Conservation (phyloP, 2,888 invertebrate genomes). For the Cynaeus angustus region DNA sequence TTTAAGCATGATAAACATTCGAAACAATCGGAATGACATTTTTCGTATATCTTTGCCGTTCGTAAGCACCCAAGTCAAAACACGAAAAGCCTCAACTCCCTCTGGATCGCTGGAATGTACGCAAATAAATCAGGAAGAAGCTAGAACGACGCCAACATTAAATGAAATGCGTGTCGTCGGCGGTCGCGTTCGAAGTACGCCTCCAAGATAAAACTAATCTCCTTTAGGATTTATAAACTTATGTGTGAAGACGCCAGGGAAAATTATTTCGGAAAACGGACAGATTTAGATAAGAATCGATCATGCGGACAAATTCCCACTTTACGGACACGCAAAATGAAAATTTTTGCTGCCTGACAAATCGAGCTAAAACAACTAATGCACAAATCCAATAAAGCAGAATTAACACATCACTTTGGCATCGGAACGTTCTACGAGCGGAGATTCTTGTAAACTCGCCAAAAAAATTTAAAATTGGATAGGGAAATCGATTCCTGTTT, state of each 20-base stretch:
- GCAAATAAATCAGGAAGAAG: constrained; percentile 40
- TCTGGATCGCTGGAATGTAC: constrained; percentile 11
- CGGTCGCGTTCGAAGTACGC: constrained; percentile 40
- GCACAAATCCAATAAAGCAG: neutral
- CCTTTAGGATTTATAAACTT: constrained; percentile 47
- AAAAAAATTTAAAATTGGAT: neutral
- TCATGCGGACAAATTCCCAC: constrained; percentile 2
- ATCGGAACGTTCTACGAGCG: no score
- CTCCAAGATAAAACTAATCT: constrained; percentile 48
- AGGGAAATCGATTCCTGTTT: neutral
- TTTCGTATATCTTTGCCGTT: constrained; percentile 24
- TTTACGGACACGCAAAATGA: constrained; percentile 18
- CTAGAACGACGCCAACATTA: constrained; percentile 43
- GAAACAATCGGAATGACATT: constrained; percentile 42
- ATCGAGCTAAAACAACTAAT: constrained; percentile 3
- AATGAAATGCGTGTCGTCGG: constrained; percentile 46
- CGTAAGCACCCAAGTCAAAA: constrained; percentile 21
- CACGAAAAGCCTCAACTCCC: constrained; percentile 19
- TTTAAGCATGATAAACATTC: constrained; percentile 43
- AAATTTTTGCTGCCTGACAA: constrained; percentile 4
- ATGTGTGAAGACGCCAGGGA: constrained; percentile 40
- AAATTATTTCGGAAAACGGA: constrained; percentile 46
- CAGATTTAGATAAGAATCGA: constrained; percentile 36
- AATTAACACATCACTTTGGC: constrained; percentile 19
- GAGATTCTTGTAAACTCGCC: constrained; percentile 6